phyloP scores from a whole-genome alignment of 30 jellyfish, hydroid and myxozoan species.

The Morbakka virulenta region DNA sequence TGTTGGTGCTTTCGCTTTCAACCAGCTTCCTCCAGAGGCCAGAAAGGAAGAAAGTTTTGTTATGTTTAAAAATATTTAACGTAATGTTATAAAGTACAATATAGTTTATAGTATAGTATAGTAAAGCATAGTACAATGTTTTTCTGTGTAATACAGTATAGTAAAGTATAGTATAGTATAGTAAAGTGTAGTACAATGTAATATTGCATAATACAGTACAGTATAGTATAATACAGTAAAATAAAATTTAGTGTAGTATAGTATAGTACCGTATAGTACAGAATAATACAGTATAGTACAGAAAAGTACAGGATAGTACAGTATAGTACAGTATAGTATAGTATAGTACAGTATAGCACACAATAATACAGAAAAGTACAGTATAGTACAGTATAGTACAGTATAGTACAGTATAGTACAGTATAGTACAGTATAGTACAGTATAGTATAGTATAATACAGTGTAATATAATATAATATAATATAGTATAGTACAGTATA shows the following conservation, averaged over 20 bases:
- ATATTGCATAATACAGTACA: background rate
- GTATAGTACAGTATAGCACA: background rate
- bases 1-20: no score
- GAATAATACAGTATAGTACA: background rate
- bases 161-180: background rate
- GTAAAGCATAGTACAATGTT: background rate
- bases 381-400: background rate
- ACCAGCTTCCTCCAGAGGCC: no score
- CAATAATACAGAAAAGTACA: background rate
- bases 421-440: no score
- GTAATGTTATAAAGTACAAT: background rate
- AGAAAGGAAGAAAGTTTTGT: no score
- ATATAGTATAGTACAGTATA: no score
- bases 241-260: background rate
- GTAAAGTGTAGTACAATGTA: background rate
- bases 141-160: background rate
- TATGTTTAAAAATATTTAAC: no score
- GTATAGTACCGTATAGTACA: background rate
- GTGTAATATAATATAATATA: no score
- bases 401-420: background rate
- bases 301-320: background rate
- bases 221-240: background rate
- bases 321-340: background rate
- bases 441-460: no score
- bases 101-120: background rate